A percentile compares a stretch with the other conserved stretches of the same genome.
Evolutionary conservation across 1,140 invertebrate species (phyloP).

Genomic region (Mizuhopecten yessoensis): DNA sequence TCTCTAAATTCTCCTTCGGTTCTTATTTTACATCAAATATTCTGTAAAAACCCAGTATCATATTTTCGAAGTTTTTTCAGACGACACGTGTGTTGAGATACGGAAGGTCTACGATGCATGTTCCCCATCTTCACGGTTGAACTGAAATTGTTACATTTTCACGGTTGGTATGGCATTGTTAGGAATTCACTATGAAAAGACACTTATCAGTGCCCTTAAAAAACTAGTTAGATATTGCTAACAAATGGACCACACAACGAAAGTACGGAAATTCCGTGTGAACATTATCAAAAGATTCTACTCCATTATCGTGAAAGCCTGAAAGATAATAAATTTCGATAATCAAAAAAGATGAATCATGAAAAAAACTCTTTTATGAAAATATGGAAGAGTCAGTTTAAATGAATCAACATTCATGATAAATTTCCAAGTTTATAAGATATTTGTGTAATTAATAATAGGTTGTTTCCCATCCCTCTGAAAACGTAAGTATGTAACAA

Average conservation of each 20-base stretch:
- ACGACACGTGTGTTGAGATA: neutral
- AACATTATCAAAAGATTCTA: neutral
- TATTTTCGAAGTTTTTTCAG: neutral
- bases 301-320: neutral
- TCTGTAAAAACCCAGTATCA: too few species aligned
- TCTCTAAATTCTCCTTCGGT: neutral
- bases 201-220: slow-evolving; percentile 7
- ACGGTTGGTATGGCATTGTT: neutral
- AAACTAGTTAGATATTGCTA: neutral
- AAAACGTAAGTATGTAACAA: too few species aligned
- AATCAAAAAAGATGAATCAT: neutral
- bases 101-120: neutral
- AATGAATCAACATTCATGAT: too few species aligned
- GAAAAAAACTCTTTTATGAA: neutral
- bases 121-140: neutral
- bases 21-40: too few species aligned
- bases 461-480: too few species aligned
- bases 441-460: too few species aligned
- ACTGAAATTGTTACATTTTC: neutral
- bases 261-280: neutral
- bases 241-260: neutral
- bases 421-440: too few species aligned
- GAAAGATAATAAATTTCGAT: neutral
- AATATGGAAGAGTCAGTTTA: neutral
- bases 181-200: neutral